Evolutionary conservation across 2,113 vertebrate species (phyloP).

Genomic region (Rhabdomys dilectus): DNA sequence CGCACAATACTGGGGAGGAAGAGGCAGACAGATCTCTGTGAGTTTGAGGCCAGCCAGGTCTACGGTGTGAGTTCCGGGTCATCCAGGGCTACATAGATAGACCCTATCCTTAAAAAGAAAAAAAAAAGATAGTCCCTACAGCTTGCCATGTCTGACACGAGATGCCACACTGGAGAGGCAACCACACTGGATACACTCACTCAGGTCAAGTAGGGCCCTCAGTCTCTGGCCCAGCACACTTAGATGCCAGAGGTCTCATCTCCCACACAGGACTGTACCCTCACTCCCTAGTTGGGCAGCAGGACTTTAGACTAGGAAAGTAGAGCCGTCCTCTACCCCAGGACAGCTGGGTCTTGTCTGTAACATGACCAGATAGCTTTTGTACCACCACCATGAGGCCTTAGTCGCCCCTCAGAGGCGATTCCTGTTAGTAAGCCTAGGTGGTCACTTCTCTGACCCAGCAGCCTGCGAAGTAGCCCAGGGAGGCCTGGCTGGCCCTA

Average conservation of each 20-base stretch:
- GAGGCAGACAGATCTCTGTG: background rate
- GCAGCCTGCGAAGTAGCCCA: rapidly evolving
- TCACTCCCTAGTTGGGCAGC: background rate
- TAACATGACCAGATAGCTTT: background rate
- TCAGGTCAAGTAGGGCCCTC: background rate
- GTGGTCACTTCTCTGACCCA: background rate
- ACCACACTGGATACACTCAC: background rate
- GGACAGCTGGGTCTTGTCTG: conserved; percentile 61
- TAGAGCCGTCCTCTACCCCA: background rate
- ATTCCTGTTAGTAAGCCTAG: background rate
- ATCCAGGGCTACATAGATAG: background rate
- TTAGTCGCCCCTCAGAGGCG: background rate
- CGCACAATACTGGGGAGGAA: background rate
- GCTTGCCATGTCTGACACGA: background rate
- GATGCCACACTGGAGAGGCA: background rate
- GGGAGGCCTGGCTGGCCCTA: background rate
- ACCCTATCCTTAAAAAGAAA: background rate
- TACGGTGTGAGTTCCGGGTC: background rate
- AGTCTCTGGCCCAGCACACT: background rate
- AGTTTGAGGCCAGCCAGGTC: background rate
- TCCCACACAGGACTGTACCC: rapidly evolving
- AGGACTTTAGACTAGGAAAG: background rate
- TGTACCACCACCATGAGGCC: background rate
- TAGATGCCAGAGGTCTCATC: background rate
- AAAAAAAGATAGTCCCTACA: background rate